Percentiles rank a stretch among this genome's conserved stretches.
Evolutionary conservation across 2,888 invertebrate species (phyloP).

Genomic region (Tryphoninae sp.): DNA sequence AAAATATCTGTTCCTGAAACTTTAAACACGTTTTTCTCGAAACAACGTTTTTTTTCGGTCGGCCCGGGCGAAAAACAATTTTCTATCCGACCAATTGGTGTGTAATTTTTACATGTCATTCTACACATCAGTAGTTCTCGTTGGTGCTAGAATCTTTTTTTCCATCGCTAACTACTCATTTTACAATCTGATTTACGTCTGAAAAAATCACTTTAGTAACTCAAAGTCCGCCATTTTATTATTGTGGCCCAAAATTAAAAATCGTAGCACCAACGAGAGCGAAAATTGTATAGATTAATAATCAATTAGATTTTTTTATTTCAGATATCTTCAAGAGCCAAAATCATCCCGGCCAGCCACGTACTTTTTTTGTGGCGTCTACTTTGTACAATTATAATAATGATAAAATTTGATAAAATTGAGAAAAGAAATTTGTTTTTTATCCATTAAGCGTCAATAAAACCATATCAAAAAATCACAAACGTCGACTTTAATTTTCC

Average conservation of each 20-base stretch:
- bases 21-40: background rate
- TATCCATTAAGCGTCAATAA: no score
- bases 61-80: background rate
- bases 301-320: constrained; percentile 7
- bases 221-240: constrained; percentile 15
- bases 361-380: no score
- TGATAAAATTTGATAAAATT: no score
- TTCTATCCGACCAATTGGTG: background rate
- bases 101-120: background rate
- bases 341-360: background rate
- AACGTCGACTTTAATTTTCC: no score
- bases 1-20: constrained; percentile 8
- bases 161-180: constrained; percentile 16
- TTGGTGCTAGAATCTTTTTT: background rate
- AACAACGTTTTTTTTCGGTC: constrained; percentile 2
- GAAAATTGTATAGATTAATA: constrained; percentile 16
- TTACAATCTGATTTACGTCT: background rate
- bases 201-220: constrained; percentile 2
- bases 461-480: no score
- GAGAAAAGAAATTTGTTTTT: no score
- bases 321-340: background rate
- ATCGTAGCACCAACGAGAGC: constrained; percentile 20
- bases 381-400: no score
- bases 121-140: background rate
- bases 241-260: constrained; percentile 6